These are phyloP conservation scores for Myotis vivesi DNA, from an alignment of 2,797 vertebrate species.

Conservation along the genomic window DNA sequence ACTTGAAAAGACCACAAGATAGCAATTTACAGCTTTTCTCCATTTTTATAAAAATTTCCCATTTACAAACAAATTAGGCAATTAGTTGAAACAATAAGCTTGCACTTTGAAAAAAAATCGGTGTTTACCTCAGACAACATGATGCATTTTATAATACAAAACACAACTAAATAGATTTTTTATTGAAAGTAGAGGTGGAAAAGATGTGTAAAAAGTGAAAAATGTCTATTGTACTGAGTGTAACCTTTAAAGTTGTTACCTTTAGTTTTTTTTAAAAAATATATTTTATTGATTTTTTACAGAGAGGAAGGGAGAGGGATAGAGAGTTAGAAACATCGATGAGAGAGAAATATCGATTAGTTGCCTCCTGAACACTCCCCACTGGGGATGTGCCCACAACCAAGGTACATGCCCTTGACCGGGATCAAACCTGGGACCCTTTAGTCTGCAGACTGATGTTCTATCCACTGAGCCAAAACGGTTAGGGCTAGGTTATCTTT, in stretches of 20 bases:
- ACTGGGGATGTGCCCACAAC: no score
- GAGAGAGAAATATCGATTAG: no score
- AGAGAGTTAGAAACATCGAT: no score
- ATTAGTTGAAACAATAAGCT: slow-evolving; percentile 47
- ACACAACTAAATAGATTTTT: slow-evolving; percentile 24
- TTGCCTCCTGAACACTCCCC: no score
- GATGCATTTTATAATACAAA: slow-evolving; percentile 44
- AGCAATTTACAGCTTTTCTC: slow-evolving; percentile 50
- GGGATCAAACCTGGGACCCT: no score
- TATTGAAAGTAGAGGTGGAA: not conserved
- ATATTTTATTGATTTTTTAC: no score
- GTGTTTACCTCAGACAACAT: slow-evolving; percentile 35
- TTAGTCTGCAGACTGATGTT: no score
- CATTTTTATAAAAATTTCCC: slow-evolving; percentile 48
- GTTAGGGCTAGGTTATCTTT: not conserved
- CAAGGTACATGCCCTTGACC: no score
- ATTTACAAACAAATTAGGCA: slow-evolving; percentile 56
- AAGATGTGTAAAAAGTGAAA: not conserved
- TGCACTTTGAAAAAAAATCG: slow-evolving; percentile 24
- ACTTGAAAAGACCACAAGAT: slow-evolving; percentile 57
- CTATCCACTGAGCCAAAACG: no score
- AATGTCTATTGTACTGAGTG: not conserved
- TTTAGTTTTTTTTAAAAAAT: no score
- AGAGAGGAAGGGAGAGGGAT: no score
- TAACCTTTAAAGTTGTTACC: not conserved